These are phyloP conservation scores for Enteromius argenteus DNA, from an alignment of 2,797 vertebrate genomes.

Conservation along the genomic window DNA sequence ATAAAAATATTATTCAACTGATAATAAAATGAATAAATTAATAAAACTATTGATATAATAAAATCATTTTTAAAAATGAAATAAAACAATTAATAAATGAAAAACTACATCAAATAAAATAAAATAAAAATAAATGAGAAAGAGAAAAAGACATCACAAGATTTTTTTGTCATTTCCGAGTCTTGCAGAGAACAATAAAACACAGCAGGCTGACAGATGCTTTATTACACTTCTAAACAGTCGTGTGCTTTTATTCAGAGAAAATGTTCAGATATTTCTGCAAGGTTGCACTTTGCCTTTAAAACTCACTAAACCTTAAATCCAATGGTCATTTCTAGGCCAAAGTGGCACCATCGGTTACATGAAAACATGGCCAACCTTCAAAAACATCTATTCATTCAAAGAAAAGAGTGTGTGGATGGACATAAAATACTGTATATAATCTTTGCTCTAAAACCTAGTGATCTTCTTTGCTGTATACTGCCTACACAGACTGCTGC, in stretches of 20 bases:
- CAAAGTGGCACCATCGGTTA: conserved; percentile 8
- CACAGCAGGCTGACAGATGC: conserved; percentile 33
- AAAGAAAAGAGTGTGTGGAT: background rate
- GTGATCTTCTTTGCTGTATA: background rate
- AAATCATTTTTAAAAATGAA: background rate
- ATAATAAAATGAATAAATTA: background rate
- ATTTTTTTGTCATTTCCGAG: background rate
- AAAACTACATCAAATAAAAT: background rate
- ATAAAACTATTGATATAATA: background rate
- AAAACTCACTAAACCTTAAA: conserved; percentile 45
- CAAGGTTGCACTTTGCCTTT: conserved; percentile 70
- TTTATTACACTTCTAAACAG: conserved; percentile 41
- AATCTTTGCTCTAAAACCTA: background rate
- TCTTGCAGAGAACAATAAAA: conserved; percentile 21
- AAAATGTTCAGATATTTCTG: conserved; percentile 51
- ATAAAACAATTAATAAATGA: background rate
- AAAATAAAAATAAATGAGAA: background rate
- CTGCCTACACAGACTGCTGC: background rate
- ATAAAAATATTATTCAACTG: background rate
- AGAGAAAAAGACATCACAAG: background rate
- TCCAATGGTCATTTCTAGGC: conserved; percentile 50
- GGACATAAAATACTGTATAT: background rate
- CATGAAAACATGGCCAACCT: background rate
- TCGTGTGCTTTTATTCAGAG: conserved; percentile 50
- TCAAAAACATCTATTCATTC: background rate